Evolutionary conservation across 2,888 invertebrate genomes (phyloP), one percentile per base, ranked within the genome.

Genomic region (Atethmia centrago): DNA sequence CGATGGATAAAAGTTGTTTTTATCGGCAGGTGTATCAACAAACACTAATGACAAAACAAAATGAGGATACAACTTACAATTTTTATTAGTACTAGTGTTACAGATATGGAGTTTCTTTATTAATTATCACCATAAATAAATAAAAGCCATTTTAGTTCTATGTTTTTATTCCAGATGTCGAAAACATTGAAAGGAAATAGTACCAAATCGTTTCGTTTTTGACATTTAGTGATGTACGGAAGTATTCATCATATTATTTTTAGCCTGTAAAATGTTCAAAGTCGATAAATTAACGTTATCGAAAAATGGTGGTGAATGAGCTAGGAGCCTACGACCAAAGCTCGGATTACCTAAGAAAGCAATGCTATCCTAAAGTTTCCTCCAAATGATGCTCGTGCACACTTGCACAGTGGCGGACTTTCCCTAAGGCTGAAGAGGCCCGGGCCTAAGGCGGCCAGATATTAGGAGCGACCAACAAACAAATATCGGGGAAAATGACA

Each of bases 141-240:
- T 51, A 47, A 28, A 77, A 61, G 74, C 12, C 28, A 74, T 73
- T 66, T 40, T 31, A 45, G n/a, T n/a, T n/a, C n/a, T 1, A 51
- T 12, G 16, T 14, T 51, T 21, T 1, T 19, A 40, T 2, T 31
- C 21, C n/a, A 42, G n/a, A 40, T 45, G 19, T 21, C 36, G 53
- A 72, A 64, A 42, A 36, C 21, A 59, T 56, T 77, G 21, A 19
- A 47, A 19, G 12, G 62, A 31, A 21, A 55, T 16, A 53, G 0
- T 4, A 14, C 9, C 7, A 5, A 42, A 16, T 69, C 42, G 40
- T 9, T 3, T 9, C 8, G 16, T 16, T 76, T 71, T 66, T 74
- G 74, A 74, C 74, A 21, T 63, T 55, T 74, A 75, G 63, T 74
- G 74, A 74, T 73, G 73, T 47, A 3, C 21, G 16, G 19, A 25